Base-by-base conservation (phyloP, 2,888 invertebrate genomes). In the Nasonia oneida region DNA sequence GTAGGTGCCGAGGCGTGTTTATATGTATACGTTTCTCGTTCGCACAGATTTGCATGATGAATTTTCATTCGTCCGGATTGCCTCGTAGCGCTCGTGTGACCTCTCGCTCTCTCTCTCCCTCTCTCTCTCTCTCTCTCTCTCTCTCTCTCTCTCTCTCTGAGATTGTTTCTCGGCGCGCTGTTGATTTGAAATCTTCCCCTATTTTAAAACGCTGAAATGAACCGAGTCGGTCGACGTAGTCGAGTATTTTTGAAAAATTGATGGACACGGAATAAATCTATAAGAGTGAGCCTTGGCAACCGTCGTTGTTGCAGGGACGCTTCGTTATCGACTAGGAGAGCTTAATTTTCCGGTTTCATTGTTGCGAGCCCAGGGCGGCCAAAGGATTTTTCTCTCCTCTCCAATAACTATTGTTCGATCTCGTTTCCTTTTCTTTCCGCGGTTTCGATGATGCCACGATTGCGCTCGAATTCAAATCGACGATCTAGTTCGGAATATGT, bases 281-380 rank as follows among this genome's bases (percentile, higher is more conserved):
- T 37, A 18, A 84, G 57, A 81, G 81, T 85, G 85, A 85, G 85
- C 84, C 85, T 74, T 81, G 33, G 64, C 29, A 14, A 29, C 64
- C 2, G 14, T 10, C 3, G 64, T 14, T 14, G 6, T 14, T n/a
- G 33, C 33, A 64, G 61, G 81, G 80, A 73, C 85, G 70, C 39
- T 14, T 33, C 50, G n/a, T 47, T 50, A 76, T 50, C 18, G 85
- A 85, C 86, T 71, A 88, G 87, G 88, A 89, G 90, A 89, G 90
- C 23, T 90, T 91, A 91, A 91, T 91, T 91, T 91, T 90, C 91
- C 91, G 91, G 90, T 89, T 83, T 87, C 89, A 90, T 89, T 90
- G 89, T 90, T 87, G 85, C 70, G 86, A 87, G 90, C 87, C 89
- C 89, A 89, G 84, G 88, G 86, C 88, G 0, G 89, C 89, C 90